These are phyloP conservation scores for Triplophysa yarkandensis DNA, from an alignment of 2,797 vertebrate genomes.

Conservation along the genomic window DNA sequence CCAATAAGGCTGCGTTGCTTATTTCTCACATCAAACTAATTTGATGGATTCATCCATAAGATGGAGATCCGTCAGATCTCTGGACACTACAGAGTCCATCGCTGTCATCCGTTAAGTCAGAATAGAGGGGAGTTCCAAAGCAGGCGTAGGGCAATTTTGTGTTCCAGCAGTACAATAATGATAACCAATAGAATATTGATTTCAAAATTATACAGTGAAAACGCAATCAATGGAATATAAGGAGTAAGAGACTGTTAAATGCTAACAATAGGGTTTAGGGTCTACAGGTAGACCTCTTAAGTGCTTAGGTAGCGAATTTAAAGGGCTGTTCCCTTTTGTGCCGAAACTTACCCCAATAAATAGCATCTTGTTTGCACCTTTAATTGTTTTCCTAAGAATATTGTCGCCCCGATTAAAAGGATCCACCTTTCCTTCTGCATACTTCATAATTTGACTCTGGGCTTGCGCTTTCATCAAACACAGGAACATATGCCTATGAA, in stretches of 20 bases:
- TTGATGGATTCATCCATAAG: neutral
- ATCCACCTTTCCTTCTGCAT: conserved; percentile 46
- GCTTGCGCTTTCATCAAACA: conserved; percentile 5
- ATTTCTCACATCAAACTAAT: neutral
- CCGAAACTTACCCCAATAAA: conserved; percentile 33
- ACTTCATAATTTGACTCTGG: conserved; percentile 58
- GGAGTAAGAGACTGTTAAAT: neutral
- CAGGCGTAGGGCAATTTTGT: neutral
- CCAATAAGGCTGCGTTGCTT: neutral
- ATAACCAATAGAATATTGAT: neutral
- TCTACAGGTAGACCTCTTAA: conserved; percentile 42
- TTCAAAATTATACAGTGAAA: neutral
- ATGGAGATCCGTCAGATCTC: neutral
- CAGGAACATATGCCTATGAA: neutral
- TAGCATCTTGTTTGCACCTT: conserved; percentile 14
- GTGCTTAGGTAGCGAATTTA: conserved; percentile 30
- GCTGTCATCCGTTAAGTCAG: neutral
- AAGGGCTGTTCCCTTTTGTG: conserved; percentile 41
- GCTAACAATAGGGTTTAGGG: conserved; percentile 25
- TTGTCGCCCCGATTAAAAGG: conserved; percentile 28
- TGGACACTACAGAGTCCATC: neutral
- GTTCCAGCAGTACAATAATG: neutral
- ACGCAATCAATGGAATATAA: neutral
- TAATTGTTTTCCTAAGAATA: conserved; percentile 41
- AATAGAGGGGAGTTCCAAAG: neutral